Evolutionary conservation across 2,888 invertebrate genomes (phyloP), one percentile per base, ranked within the genome.

Genomic region (Athalia rosae): DNA sequence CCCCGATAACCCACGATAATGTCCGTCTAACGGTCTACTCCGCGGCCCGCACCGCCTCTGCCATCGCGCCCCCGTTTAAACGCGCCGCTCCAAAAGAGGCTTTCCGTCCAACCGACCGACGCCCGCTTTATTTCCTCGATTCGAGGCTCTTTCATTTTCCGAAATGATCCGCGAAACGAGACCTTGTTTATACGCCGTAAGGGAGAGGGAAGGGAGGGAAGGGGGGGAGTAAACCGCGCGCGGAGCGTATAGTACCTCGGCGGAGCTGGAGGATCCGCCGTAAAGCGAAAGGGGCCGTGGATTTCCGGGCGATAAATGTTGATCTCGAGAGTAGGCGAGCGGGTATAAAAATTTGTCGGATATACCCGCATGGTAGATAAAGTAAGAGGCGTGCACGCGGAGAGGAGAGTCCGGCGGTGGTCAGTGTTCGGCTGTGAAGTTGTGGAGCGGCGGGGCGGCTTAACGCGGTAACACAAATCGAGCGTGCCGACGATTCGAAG

Each of bases 1-100:
- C 76, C 76, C 79, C 82, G 85, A 86, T 85, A 84, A 84, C 86
- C 84, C 80, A 84, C 81, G 87, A 88, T 88, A 87, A 87, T 87
- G 85, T 58, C 53, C 8, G 67, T 45, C 67, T 4, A 11, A 11
- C 41, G 13, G 48, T 41, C n/a, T 63, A 7, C 45, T n/a, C 28
- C 28, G 28, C 28, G 28, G 28, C n/a, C n/a, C n/a, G n/a, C n/a
- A n/a, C n/a, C n/a, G n/a, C n/a, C n/a, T n/a, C n/a, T n/a, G n/a
- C 28, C 28, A 28, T 28, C 1, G 28, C 28, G 28, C 28, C 28
- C 28, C 28, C 28, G 28, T 28, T 28, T 28, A 28, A 28, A 28
- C 28, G 28, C 28, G 28, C 28, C 28, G 28, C 28, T 28, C 28
- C 28, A 28, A 28, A 28, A 28, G 28, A 28, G 28, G 28, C 28